phyloP scores from a whole-genome alignment of 2,888 invertebrate genomes.

The Aspidiotus rigidus region DNA sequence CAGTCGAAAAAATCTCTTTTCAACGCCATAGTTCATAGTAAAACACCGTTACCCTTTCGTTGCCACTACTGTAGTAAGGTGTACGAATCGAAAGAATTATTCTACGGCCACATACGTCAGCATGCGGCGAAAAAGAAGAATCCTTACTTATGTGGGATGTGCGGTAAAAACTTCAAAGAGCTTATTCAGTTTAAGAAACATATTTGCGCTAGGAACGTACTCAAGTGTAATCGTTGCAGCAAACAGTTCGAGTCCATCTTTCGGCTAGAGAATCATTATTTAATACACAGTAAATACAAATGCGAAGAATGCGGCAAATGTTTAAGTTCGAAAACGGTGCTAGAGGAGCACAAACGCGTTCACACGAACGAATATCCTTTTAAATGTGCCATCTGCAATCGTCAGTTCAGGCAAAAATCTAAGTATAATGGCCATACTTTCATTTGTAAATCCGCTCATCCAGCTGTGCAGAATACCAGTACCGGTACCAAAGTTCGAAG shows the following conservation, averaged over 20 bases:
- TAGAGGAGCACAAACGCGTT: constrained; percentile 28
- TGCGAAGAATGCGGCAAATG: constrained; percentile 27
- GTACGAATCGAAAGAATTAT: constrained; percentile 23
- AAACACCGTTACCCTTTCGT: constrained; percentile 23
- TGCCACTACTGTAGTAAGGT: constrained; percentile 27
- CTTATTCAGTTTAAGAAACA: constrained; percentile 27
- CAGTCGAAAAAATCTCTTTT: constrained; percentile 24
- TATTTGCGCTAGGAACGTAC: constrained; percentile 25
- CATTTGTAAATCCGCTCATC: constrained; percentile 12
- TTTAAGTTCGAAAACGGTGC: constrained; percentile 23
- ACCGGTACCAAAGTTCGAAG: too few species aligned
- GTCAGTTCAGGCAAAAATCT: constrained; percentile 27
- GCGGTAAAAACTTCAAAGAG: constrained; percentile 32
- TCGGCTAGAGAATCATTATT: constrained; percentile 23
- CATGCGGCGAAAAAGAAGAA: constrained; percentile 26
- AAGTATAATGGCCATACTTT: constrained; percentile 25
- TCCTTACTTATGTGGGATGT: constrained; percentile 29
- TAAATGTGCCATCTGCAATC: constrained; percentile 18
- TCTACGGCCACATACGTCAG: constrained; percentile 25
- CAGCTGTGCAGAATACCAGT: too few species aligned
- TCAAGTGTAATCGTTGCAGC: constrained; percentile 24
- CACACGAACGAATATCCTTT: constrained; percentile 29
- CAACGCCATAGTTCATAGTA: constrained; percentile 20
- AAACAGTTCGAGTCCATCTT: constrained; percentile 29
- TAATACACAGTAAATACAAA: constrained; percentile 23